phyloP scores from a whole-genome alignment of 2,113 vertebrate genomes.

The Zapus hudsonius region DNA sequence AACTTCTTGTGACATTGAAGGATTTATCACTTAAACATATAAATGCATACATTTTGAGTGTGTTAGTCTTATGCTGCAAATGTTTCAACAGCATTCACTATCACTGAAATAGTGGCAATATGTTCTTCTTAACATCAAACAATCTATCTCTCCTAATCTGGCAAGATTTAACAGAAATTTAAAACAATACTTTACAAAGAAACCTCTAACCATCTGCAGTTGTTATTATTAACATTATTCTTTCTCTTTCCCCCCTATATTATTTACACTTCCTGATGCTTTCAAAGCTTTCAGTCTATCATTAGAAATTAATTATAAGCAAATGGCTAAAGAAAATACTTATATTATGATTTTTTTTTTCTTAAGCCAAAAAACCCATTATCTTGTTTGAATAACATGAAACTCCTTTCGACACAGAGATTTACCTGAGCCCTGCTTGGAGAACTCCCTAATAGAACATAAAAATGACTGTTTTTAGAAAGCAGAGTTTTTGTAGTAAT shows the following conservation, averaged over 20 bases:
- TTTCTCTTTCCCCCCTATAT: constrained; percentile 79
- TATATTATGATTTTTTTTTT: constrained; percentile 38
- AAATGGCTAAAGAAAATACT: constrained; percentile 79
- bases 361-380: constrained; percentile 38
- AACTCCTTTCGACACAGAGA: constrained; percentile 23
- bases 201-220: constrained; percentile 87
- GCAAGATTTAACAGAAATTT: constrained; percentile 88
- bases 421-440: constrained; percentile 38
- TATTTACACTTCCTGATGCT: constrained; percentile 80
- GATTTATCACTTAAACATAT: constrained; percentile 81
- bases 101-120: constrained; percentile 77
- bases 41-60: constrained; percentile 79
- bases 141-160: constrained; percentile 82
- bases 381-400: constrained; percentile 55
- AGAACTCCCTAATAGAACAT: not conserved
- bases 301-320: constrained; percentile 85
- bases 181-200: constrained; percentile 84
- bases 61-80: constrained; percentile 82
- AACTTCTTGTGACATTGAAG: constrained; percentile 37
- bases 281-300: constrained; percentile 81
- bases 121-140: constrained; percentile 87
- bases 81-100: constrained; percentile 83
- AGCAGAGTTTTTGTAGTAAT: not conserved
- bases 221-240: constrained; percentile 80
- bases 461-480: constrained; percentile 9